Base-by-base conservation (phyloP, 2,888 invertebrate species). In the Pammene aurita region DNA sequence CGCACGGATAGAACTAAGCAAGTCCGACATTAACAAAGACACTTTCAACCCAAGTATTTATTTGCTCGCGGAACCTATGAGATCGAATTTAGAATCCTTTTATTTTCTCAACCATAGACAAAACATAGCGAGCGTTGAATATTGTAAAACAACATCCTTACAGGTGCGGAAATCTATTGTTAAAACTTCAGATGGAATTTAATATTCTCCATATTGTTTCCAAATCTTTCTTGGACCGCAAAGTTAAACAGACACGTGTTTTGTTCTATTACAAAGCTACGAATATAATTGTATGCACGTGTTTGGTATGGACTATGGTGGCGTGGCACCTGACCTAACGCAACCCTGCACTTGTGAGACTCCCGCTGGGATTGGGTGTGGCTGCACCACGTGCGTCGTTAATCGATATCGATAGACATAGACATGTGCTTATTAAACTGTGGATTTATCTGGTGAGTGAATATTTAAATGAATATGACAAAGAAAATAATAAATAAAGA, bases 291-390 rank as follows among this genome's bases (percentile, higher is more conserved):
- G 75, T 80, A 80, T 84, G 84, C 84, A 85, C 86, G 87, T 84
- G 83, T 79, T n/a, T n/a, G n/a, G n/a, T n/a, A n/a, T n/a, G n/a
- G n/a, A n/a, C n/a, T n/a, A 82, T 52, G 9, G 52, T 26, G 26
- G 26, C 26, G 82, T 84, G 88, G 83, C 90, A 91, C 90, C 91
- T 91, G 91, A 92, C 90, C 91, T 90, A 84, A 86, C 89, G 84
- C 89, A 90, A 90, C 87, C 80, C 81, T 86, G 86, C 91, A 91
- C 90, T 90, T 91, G 90, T 87, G 75, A 72, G 81, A 78, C 84
- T 85, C 85, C 84, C 82, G 83, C 82, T 75, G 80, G 73, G 74
- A 79, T 77, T 70, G 41, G 56, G 54, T 48, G 14, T 81, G 87
- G 68, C 18, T 58, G 68, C 4, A 89, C 76, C 84, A 79, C 81